A percentile compares a stretch with the other conserved stretches of the same genome.
These are phyloP conservation scores for Myripristis murdjan DNA, from an alignment of 2,797 vertebrate genomes.

Conservation along the genomic window DNA sequence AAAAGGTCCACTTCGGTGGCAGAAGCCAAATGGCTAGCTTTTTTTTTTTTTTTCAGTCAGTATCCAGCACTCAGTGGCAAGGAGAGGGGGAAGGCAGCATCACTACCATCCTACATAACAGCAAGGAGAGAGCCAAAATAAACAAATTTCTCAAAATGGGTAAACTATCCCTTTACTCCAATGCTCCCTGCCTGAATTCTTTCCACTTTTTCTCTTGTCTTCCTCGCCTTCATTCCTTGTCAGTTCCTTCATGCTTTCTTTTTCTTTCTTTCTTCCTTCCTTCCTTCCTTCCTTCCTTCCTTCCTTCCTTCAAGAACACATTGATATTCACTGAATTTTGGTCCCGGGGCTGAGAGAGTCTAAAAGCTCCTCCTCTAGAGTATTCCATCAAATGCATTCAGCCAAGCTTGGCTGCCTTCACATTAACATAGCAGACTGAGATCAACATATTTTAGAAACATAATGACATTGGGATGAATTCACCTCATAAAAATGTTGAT, in stretches of 20 bases:
- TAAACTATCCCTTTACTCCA: too few species aligned
- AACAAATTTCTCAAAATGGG: too few species aligned
- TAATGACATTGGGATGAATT: slow-evolving; percentile 65
- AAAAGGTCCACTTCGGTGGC: too few species aligned
- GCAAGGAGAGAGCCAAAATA: too few species aligned
- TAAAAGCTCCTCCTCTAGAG: slow-evolving; percentile 45
- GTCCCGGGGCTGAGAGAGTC: slow-evolving; percentile 42
- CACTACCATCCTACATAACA: too few species aligned
- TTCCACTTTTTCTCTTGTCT: background rate
- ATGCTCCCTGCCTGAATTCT: background rate
- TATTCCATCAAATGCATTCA: slow-evolving; percentile 71
- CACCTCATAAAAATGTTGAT: slow-evolving; percentile 75
- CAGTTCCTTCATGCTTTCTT: background rate
- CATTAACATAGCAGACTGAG: slow-evolving; percentile 69
- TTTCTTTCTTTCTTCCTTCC: background rate
- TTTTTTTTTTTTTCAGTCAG: too few species aligned
- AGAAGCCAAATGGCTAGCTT: too few species aligned
- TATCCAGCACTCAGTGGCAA: too few species aligned
- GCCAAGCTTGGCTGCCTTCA: slow-evolving; percentile 64
- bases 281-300: slow-evolving; percentile 1
- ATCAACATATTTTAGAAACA: slow-evolving; percentile 74
- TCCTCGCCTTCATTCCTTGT: background rate
- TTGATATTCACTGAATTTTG: slow-evolving; percentile 56
- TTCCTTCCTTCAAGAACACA: slow-evolving; percentile 46
- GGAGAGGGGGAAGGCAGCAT: too few species aligned